Evolutionary conservation across 2,797 vertebrate species (phyloP).

Genomic region (Acanthurus leucopareius): DNA sequence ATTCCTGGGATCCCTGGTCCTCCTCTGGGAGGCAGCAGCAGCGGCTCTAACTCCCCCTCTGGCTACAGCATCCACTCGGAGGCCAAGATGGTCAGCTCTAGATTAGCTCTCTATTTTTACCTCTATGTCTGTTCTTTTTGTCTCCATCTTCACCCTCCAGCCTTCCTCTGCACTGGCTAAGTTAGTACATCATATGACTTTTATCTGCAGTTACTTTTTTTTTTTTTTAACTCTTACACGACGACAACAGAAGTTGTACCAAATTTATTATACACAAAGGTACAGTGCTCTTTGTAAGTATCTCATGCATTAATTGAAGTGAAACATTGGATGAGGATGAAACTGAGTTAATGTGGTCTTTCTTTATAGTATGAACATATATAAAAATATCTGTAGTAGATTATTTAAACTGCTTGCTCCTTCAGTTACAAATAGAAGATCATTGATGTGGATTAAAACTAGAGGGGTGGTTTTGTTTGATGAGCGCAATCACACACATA

Average conservation of each 20-base stretch:
- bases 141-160: constrained; percentile 67
- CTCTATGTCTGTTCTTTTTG: constrained; percentile 66
- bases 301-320: neutral
- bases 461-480: neutral
- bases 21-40: constrained; percentile 92
- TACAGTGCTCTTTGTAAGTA: neutral
- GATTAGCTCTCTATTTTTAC: constrained; percentile 77
- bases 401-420: neutral
- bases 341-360: neutral
- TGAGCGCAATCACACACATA: neutral
- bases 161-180: constrained; percentile 50
- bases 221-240: constrained; percentile 58
- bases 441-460: neutral
- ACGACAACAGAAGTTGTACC: constrained; percentile 19
- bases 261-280: constrained; percentile 5
- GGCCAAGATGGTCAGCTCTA: constrained; percentile 95
- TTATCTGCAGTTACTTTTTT: constrained; percentile 48
- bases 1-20: constrained; percentile 98
- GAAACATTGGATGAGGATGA: neutral
- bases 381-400: neutral
- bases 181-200: constrained; percentile 78
- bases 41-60: constrained; percentile 92
- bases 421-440: neutral
- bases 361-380: constrained; percentile 9
- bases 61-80: constrained; percentile 92